Conservation (phyloP, 2,113 vertebrate species). For the Eulemur macaco region DNA sequence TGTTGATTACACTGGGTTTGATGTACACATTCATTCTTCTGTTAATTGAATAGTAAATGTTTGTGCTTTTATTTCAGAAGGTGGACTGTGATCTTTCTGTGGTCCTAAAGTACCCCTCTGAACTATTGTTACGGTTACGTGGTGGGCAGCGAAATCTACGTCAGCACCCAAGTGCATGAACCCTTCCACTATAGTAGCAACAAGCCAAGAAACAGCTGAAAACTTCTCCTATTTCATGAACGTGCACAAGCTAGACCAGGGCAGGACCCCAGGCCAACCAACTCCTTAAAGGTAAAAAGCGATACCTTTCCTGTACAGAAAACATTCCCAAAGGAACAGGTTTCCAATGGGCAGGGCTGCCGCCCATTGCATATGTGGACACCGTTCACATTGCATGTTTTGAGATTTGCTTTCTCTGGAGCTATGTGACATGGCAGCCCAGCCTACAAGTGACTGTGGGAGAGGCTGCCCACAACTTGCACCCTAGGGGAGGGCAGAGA, state of each 20-base stretch:
- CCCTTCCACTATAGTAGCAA: neutral
- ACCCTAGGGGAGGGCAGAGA: neutral
- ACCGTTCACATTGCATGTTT: neutral
- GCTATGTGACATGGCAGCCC: neutral
- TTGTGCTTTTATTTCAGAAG: neutral
- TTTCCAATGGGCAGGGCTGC: neutral
- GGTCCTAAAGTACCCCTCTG: neutral
- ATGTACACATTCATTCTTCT: neutral
- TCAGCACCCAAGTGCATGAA: neutral
- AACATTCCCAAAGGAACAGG: neutral
- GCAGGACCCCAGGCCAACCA: neutral
- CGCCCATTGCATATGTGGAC: neutral
- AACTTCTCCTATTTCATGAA: neutral
- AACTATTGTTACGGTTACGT: neutral
- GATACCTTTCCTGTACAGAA: neutral
- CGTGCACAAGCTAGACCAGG: neutral
- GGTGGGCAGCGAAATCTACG: neutral
- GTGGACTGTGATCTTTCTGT: neutral
- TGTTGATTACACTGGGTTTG: neutral
- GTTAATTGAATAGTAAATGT: neutral
- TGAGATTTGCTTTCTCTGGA: neutral
- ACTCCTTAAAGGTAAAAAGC: neutral
- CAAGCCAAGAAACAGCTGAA: neutral
- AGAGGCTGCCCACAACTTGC: neutral
- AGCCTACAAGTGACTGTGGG: neutral